Conservation (phyloP, 2,113 vertebrate species). For the Hemicordylus capensis region DNA sequence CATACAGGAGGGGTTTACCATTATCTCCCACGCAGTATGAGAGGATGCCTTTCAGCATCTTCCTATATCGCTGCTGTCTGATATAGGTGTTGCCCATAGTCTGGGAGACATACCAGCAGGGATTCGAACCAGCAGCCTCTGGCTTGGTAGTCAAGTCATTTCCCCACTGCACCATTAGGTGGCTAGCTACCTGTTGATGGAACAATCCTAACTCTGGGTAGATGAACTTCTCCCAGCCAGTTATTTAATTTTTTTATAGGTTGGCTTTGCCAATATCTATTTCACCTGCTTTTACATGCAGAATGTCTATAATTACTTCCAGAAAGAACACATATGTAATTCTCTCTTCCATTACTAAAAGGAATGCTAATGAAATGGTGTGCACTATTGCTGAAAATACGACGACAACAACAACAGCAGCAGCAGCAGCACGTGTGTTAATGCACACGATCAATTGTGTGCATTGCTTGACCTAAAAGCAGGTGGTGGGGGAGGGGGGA, state of each 20-base stretch:
- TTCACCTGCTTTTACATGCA: not conserved
- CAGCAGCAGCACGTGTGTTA: not conserved
- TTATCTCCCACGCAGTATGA: too few species aligned
- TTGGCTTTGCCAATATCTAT: not conserved
- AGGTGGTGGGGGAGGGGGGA: not conserved
- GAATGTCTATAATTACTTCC: not conserved
- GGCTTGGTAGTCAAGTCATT: too few species aligned
- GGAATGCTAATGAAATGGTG: not conserved
- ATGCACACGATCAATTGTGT: not conserved
- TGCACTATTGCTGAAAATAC: not conserved
- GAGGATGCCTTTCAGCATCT: too few species aligned
- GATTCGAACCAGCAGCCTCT: too few species aligned
- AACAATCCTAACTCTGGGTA: not conserved
- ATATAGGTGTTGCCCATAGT: too few species aligned
- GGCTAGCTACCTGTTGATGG: too few species aligned
- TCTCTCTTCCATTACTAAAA: not conserved
- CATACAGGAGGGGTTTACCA: too few species aligned
- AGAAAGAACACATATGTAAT: not conserved
- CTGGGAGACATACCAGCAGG: too few species aligned
- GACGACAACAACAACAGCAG: not conserved
- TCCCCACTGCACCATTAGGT: too few species aligned
- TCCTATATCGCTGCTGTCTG: too few species aligned
- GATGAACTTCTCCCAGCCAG: not conserved
- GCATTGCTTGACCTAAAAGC: not conserved
- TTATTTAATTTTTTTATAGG: not conserved